Percentiles rank a stretch among this genome's conserved stretches.
phyloP scores from a whole-genome alignment of 2,113 vertebrate species.

The Phaethon lepturus region DNA sequence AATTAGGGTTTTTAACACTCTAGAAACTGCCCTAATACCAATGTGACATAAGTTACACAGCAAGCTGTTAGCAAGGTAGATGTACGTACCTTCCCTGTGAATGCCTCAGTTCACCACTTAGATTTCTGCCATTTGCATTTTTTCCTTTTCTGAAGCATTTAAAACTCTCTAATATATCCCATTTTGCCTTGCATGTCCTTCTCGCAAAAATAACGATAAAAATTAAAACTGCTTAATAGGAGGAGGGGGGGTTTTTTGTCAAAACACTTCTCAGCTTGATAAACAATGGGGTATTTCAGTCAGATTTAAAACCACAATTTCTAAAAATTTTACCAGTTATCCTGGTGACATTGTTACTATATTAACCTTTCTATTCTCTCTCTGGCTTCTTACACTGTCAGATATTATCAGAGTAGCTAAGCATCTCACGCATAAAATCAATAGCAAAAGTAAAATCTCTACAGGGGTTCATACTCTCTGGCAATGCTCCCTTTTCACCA shows the following conservation, averaged over 20 bases:
- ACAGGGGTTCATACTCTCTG: constrained; percentile 30
- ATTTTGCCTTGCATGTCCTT: neutral
- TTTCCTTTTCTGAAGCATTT: neutral
- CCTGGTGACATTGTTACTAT: constrained; percentile 1
- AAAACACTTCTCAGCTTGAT: neutral
- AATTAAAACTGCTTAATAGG: neutral
- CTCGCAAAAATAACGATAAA: neutral
- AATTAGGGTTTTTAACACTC: neutral
- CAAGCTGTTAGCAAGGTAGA: neutral
- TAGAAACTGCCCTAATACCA: neutral
- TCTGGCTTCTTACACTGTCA: constrained; percentile 38
- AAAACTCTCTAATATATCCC: neutral
- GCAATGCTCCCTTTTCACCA: constrained; percentile 15
- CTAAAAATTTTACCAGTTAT: neutral
- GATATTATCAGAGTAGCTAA: constrained; percentile 29
- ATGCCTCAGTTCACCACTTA: neutral
- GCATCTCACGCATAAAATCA: constrained; percentile 57
- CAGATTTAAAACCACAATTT: neutral
- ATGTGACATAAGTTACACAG: fast-evolving
- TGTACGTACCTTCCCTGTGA: neutral
- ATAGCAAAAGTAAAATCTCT: constrained; percentile 62
- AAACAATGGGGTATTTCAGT: neutral
- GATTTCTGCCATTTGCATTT: neutral
- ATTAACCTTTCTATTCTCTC: constrained; percentile 42
- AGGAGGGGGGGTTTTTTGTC: neutral